These are phyloP conservation scores for Carposina sasakii DNA, from an alignment of 1,140 invertebrate genomes.

Conservation along the genomic window DNA sequence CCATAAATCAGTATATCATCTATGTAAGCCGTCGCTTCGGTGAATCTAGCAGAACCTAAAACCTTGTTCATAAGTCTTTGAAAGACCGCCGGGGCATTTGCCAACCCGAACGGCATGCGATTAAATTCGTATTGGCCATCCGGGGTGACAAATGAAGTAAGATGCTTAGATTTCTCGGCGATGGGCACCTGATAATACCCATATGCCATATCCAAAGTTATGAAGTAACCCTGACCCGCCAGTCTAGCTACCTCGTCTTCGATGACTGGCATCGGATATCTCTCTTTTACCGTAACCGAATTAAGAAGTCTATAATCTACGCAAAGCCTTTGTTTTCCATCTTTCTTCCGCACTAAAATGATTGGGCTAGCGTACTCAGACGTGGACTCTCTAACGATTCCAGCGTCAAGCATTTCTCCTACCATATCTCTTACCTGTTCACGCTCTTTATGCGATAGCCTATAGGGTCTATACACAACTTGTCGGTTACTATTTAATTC, in stretches of 20 bases:
- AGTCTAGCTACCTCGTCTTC: neutral
- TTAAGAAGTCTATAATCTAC: neutral
- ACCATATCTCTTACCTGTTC: neutral
- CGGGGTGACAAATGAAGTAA: slow-evolving; percentile 3
- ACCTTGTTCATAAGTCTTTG: neutral
- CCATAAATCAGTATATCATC: neutral
- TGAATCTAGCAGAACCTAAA: neutral
- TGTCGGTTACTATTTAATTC: neutral
- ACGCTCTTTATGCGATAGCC: neutral
- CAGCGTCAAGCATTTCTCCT: neutral
- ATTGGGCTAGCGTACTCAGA: neutral
- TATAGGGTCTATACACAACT: neutral
- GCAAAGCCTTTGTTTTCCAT: neutral
- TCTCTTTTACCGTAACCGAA: neutral
- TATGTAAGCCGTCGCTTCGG: neutral
- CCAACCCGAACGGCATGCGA: slow-evolving; percentile 3
- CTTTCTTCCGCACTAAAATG: neutral
- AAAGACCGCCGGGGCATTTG: slow-evolving; percentile 3
- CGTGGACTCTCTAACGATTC: neutral
- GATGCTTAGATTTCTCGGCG: slow-evolving; percentile 9
- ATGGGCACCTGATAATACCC: neutral
- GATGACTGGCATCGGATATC: neutral
- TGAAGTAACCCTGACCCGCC: neutral
- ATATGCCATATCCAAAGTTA: neutral
- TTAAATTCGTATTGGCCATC: slow-evolving; percentile 3